These are phyloP conservation scores for Naso thynnoides DNA, from an alignment of 2,797 vertebrate species.

Conservation along the genomic window DNA sequence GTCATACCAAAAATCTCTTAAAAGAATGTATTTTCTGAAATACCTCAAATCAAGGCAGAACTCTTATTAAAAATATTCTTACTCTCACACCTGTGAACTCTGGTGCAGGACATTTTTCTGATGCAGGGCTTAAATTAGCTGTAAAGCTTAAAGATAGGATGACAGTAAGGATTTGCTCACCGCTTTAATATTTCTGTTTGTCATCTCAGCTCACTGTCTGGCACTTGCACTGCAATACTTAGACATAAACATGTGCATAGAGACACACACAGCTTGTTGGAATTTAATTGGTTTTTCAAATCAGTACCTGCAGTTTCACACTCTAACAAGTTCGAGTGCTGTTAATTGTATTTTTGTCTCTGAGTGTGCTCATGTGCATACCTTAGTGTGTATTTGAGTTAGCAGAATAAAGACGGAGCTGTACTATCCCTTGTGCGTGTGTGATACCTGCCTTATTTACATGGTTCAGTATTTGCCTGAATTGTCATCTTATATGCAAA, in stretches of 20 bases:
- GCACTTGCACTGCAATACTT: neutral
- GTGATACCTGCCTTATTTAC: slow-evolving; percentile 47
- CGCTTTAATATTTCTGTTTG: slow-evolving; percentile 7
- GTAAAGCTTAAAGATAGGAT: neutral
- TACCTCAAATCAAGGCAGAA: neutral
- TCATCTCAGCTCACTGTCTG: neutral
- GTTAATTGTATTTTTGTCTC: slow-evolving; percentile 45
- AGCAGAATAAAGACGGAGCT: slow-evolving; percentile 30
- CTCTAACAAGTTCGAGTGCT: slow-evolving; percentile 34
- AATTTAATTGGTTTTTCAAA: slow-evolving; percentile 59
- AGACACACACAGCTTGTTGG: slow-evolving; percentile 11
- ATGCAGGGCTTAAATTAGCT: neutral
- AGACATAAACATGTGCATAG: neutral
- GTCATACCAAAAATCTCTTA: neutral
- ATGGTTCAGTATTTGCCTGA: slow-evolving; percentile 18
- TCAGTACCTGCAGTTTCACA: slow-evolving; percentile 46
- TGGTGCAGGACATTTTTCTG: neutral
- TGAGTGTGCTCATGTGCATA: slow-evolving; percentile 9
- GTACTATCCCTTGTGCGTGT: slow-evolving; percentile 31
- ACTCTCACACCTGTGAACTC: neutral
- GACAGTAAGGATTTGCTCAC: slow-evolving; percentile 2
- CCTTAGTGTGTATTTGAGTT: slow-evolving; percentile 24
- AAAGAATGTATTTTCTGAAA: neutral
- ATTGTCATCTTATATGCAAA: slow-evolving; percentile 38
- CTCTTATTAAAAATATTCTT: neutral